Conservation (phyloP, 1,140 invertebrate genomes). For the Kradibia gibbosae region DNA sequence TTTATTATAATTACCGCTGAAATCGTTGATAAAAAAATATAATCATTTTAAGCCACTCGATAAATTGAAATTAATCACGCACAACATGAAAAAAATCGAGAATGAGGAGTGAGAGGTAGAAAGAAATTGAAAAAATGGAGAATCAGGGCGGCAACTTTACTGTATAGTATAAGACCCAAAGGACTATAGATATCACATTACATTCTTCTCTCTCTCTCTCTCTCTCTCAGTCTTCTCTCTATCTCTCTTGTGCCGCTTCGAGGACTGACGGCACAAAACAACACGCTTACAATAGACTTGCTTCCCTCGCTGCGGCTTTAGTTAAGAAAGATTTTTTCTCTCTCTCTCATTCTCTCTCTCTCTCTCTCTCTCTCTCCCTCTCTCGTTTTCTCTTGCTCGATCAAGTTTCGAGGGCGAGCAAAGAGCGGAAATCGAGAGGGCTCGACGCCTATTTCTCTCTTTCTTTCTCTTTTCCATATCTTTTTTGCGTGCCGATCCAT, state of each 20-base stretch:
- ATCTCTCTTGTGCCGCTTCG: constrained; percentile 34
- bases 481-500: constrained; percentile 66
- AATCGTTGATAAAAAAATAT: too few species aligned
- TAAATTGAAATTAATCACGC: constrained; percentile 22
- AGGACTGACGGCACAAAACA: constrained; percentile 72
- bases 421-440: constrained; percentile 54
- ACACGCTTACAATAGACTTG: constrained; percentile 63
- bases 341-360: background rate
- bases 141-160: constrained; percentile 46
- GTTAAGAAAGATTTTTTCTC: constrained; percentile 7
- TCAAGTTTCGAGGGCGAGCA: constrained; percentile 32
- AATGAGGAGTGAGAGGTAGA: background rate
- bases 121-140: constrained; percentile 52
- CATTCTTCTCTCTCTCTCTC: constrained; percentile 43
- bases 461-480: background rate
- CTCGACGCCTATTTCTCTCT: constrained; percentile 47
- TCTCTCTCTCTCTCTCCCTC: background rate
- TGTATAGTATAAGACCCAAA: constrained; percentile 60
- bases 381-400: constrained; percentile 14
- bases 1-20: too few species aligned
- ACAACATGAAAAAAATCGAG: constrained; percentile 2
- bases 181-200: constrained; percentile 71
- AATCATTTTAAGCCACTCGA: constrained; percentile 12
- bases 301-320: constrained; percentile 27
- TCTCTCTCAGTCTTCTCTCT: background rate